A percentile compares a stretch with the other conserved stretches of the same genome.
These are phyloP conservation scores for Trachythela sp. DNA, from an alignment of 64 coral and sea anemone species.

Conservation along the genomic window DNA sequence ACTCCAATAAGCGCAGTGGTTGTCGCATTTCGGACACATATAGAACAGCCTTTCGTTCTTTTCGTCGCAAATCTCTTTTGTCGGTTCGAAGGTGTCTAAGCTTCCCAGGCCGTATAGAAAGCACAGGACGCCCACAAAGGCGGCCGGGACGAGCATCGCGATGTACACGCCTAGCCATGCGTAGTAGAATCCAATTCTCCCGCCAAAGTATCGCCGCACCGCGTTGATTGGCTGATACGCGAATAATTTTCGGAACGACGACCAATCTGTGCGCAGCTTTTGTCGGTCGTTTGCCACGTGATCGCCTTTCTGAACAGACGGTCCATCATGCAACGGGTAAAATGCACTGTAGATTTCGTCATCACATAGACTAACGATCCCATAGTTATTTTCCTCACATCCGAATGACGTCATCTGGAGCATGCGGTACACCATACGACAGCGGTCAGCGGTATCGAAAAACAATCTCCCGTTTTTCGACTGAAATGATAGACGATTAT, in stretches of 20 bases:
- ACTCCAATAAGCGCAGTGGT: constrained; percentile 85
- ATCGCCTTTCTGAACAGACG: constrained; percentile 30
- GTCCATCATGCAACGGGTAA: constrained; percentile 69
- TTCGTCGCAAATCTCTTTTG: constrained; percentile 76
- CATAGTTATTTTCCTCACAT: constrained; percentile 51
- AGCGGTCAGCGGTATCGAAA: constrained; percentile 50
- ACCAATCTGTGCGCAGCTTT: constrained; percentile 56
- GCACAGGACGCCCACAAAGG: constrained; percentile 63
- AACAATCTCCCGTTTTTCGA: background rate
- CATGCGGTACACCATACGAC: constrained; percentile 71
- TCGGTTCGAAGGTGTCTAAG: constrained; percentile 55
- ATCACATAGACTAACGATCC: constrained; percentile 66
- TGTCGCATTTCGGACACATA: constrained; percentile 93
- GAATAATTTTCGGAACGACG: constrained; percentile 73
- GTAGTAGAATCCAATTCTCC: constrained; percentile 77
- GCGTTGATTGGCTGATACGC: constrained; percentile 80
- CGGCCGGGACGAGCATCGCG: constrained; percentile 62
- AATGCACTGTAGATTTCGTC: constrained; percentile 58
- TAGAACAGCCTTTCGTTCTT: constrained; percentile 70
- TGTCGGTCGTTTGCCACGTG: constrained; percentile 50
- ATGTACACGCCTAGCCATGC: constrained; percentile 90
- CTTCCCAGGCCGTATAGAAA: constrained; percentile 66
- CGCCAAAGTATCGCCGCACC: constrained; percentile 80
- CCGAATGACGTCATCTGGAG: constrained; percentile 66
- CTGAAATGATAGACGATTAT: background rate